Evolutionary conservation across 2,113 vertebrate genomes (phyloP).

Genomic region (Phoenicopterus ruber): DNA sequence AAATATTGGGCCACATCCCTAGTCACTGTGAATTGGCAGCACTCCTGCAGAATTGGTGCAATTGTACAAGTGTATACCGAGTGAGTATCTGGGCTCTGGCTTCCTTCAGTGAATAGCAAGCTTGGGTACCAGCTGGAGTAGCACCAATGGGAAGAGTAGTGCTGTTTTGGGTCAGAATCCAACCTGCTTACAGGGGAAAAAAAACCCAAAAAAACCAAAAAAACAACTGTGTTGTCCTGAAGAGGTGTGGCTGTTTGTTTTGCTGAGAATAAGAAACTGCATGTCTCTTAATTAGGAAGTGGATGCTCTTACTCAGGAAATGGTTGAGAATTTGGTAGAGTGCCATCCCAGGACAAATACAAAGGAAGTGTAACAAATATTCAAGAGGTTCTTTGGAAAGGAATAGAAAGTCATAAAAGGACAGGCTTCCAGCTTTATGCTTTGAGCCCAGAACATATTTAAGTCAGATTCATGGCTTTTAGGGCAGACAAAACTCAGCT

Average conservation of each 20-base stretch:
- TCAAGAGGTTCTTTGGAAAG: background rate
- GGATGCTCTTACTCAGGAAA: background rate
- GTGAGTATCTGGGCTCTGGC: background rate
- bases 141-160: background rate
- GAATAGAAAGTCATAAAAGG: background rate
- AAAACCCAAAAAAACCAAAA: too few species aligned
- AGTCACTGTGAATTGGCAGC: fast-evolving
- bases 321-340: background rate
- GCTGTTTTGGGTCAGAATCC: background rate
- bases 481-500: background rate
- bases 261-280: background rate
- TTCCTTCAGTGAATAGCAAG: background rate
- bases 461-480: background rate
- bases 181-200: too few species aligned
- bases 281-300: background rate
- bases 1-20: background rate
- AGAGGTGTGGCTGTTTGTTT: background rate
- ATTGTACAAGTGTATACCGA: background rate
- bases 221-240: background rate
- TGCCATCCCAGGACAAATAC: background rate
- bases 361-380: background rate
- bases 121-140: background rate
- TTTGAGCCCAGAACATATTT: background rate
- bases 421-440: background rate
- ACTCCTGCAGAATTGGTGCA: background rate